A percentile compares a stretch with the other conserved stretches of the same genome.
Conservation (phyloP, 2,113 vertebrate genomes). For the rat (Rattus norvegicus) region DNA sequence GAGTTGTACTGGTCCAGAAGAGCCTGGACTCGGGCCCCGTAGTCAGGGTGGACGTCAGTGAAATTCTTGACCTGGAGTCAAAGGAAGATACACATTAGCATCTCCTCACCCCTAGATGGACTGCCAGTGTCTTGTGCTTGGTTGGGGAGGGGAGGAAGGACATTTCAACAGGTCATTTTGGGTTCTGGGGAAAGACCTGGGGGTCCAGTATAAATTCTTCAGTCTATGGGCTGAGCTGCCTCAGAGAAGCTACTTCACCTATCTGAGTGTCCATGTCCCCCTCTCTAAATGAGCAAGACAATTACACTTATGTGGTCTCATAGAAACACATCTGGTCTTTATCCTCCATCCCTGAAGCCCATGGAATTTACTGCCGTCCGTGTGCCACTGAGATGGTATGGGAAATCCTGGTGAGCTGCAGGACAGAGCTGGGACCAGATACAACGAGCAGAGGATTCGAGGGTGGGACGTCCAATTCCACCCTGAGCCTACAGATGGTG, state of each 20-base stretch:
- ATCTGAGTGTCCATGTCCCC: background rate
- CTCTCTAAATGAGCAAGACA: background rate
- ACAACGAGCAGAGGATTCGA: background rate
- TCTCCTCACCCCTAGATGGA: background rate
- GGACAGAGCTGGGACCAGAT: background rate
- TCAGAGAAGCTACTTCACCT: background rate
- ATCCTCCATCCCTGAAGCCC: background rate
- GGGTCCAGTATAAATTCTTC: background rate
- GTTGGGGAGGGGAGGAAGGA: background rate
- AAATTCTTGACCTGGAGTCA: constrained; percentile 92
- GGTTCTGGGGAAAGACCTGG: background rate
- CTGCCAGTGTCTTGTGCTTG: background rate
- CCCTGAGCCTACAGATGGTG: background rate
- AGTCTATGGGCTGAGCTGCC: background rate
- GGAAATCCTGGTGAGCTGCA: background rate
- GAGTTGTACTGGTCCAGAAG: constrained; percentile 91
- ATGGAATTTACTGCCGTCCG: background rate
- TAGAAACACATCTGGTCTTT: background rate
- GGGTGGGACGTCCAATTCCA: background rate
- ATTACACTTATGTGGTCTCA: no score
- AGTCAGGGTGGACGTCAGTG: constrained; percentile 90
- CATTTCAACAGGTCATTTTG: no score
- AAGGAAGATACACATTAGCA: background rate
- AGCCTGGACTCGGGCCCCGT: constrained; percentile 89
- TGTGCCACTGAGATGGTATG: background rate